Evolutionary conservation across 2,113 vertebrate genomes (phyloP), one percentile per base, ranked within the genome.

Genomic region (Eolophus roseicapilla): DNA sequence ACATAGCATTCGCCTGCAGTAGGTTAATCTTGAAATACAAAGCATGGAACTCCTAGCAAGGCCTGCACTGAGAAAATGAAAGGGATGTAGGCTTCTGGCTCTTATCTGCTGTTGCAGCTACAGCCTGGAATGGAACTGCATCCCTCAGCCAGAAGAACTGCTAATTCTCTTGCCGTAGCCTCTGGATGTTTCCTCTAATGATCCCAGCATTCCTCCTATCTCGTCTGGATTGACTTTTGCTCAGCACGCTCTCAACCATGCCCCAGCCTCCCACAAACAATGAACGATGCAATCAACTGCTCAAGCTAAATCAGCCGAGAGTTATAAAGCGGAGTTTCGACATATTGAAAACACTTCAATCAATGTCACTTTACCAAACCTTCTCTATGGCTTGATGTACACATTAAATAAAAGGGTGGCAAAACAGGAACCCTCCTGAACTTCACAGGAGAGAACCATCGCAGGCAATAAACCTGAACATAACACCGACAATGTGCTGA

Each of bases 271-370:
- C 64, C 93, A 95, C 87, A 94, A 95, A 96, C 88, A 92, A 60
- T 68, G 93, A 96, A 93, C 90, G 95, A 96, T 88, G 92, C 94
- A 96, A 96, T 95, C 94, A 95, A 81, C 92, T 86, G 90, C 88
- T 93, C 87, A 49, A 82, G 85, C 64, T 92, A 94, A 93, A 96
- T 97, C 94, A 96, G 92, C 85, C 16, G 41, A 96, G 93, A 94
- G 79, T 88, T 93, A 86, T 71, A 90, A 94, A 92, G 79, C 53
- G 43, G 90, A 90, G 88, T 64, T 95, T 95, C 29, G 46, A 95
- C 94, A 90, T 93, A 93, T 43, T 90, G 90, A 96, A 96, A 96
- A 96, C 93, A 88, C 82, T 95, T 94, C 93, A 95, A 93, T 95
- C 95, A 96, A 96, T 95, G 95, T 94, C 94, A 95, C 93, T 95